Base-by-base conservation (phyloP, 2,888 invertebrate genomes). In the Rhaphigaster nebulosa region DNA sequence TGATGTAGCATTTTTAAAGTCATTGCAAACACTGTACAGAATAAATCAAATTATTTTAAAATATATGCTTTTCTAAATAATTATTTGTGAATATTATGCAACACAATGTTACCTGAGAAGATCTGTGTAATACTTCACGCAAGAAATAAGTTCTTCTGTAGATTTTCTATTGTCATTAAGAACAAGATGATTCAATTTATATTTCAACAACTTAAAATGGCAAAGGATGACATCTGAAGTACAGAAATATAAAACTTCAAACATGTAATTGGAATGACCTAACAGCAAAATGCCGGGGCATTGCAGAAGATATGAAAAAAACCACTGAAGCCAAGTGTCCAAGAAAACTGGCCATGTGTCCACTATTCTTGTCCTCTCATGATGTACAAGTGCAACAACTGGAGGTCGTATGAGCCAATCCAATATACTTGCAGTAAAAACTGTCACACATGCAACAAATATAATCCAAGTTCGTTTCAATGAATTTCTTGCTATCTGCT, bases 241-340 rank as follows among this genome's bases (percentile, higher is more conserved):
- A 34, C 91, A 91, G 41, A 91, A 91, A 54, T 89, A 91, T n/a
- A 91, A n/a, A 50, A 89, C 89, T n/a, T 91, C 91, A 90, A 70
- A 91, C 34, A 90, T 90, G 84, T 91, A 90, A 52, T 91, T 76
- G 5, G 90, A 89, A 60, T 91, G 91, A 5, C 91, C 91, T 26
- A 91, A 34, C 8, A 87, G 87, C 20, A 90, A 41, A 56, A 91
- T 89, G 54, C 89, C 91, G 41, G 91, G 60, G 23, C 13, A 29
- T 84, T 84, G 84, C 1, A 50, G n/a, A 45, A 84, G 38, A 34
- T 91, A 91, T n/a, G 91, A 91, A 15, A 84, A 8, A 29, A 89
- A 87, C 84, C 90, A 91, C 29, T 90, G 87, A 2, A 54, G n/a
- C 91, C 91, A 91, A 23, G 89, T 90, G 45, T 91, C 91, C 41